Evolutionary conservation across 2,888 invertebrate species (phyloP), one percentile per base, ranked within the genome.

Genomic region (Ennomos quercinarius): DNA sequence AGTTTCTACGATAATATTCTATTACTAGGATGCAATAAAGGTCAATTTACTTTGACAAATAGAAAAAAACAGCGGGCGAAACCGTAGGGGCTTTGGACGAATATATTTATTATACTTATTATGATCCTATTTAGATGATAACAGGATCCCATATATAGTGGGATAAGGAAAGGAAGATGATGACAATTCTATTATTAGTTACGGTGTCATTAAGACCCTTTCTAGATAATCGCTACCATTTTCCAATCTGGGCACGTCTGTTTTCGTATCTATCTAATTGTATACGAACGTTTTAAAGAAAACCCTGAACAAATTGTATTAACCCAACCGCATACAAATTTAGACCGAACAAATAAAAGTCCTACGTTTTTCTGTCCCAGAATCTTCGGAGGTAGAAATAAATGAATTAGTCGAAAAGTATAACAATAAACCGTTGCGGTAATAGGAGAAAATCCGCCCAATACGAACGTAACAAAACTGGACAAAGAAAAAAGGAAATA

Each of bases 401-500:
- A 77, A 72, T 69, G 65, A 67, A 73, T 73, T 71, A 73, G 67
- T 66, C 53, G 56, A 70, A 70, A 71, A 67, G 65, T 62, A 70
- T 72, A 71, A 73, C 71, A 79, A 69, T 72, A 72, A 75, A 72
- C 64, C 55, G 66, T 67, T 64, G 65, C 54, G 10, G 57, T 73
- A 69, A 71, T 72, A 73, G 63, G 64, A 67, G 73, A 74, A 72
- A 73, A 73, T 66, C 62, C 67, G 61, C 61, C 64, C 66, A 68
- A 68, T 73, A 73, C 63, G 64, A 72, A 71, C 71, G 68, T 69
- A 72, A 72, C 72, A 77, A 70, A 72, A 70, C 66, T 69, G 70
- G 73, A 74, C 70, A 70, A 64, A 58, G 69, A 73, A 70, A 60
- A 27, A 50, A 70, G 63, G 62, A 74, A 72, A 81, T 81, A 83